Evolutionary conservation across 2,113 vertebrate genomes (phyloP).

Genomic region (Rana temporaria): DNA sequence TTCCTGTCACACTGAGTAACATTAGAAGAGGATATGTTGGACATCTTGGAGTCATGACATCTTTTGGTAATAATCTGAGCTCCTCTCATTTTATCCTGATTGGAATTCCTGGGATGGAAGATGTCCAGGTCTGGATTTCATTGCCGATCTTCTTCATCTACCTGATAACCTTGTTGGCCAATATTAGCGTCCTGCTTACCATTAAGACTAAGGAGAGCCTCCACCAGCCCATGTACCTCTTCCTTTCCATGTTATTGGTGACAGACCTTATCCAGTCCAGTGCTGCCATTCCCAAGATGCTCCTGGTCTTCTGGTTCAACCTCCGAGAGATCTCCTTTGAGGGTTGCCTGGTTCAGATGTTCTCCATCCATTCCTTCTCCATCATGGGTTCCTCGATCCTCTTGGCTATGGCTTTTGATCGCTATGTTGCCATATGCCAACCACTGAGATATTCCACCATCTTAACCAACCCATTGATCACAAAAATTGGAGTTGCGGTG

Average conservation of each 20-base stretch:
- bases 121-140: conserved; percentile 62
- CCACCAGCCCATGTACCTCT: conserved; percentile 66
- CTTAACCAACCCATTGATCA: conserved; percentile 58
- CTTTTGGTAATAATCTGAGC: conserved; percentile 9
- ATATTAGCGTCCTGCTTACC: conserved; percentile 60
- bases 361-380: conserved; percentile 63
- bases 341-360: conserved; percentile 66
- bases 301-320: conserved; percentile 61
- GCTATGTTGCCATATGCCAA: conserved; percentile 65
- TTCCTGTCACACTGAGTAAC: no score
- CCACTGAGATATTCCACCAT: conserved; percentile 61
- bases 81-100: conserved; percentile 62
- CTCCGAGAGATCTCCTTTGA: conserved; percentile 22
- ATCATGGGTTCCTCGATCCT: conserved; percentile 65
- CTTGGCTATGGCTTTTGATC: conserved; percentile 67
- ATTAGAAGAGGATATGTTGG: no score
- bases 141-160: conserved; percentile 63
- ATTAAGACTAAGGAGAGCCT: conserved; percentile 61
- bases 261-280: conserved; percentile 55
- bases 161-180: conserved; percentile 62
- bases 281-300: conserved; percentile 58
- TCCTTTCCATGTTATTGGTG: conserved; percentile 57
- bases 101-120: conserved; percentile 65
- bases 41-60: no score
- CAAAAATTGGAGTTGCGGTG: conserved; percentile 28